phyloP scores from a whole-genome alignment of 2,797 vertebrate genomes.

The Cossypha niveicapilla region DNA sequence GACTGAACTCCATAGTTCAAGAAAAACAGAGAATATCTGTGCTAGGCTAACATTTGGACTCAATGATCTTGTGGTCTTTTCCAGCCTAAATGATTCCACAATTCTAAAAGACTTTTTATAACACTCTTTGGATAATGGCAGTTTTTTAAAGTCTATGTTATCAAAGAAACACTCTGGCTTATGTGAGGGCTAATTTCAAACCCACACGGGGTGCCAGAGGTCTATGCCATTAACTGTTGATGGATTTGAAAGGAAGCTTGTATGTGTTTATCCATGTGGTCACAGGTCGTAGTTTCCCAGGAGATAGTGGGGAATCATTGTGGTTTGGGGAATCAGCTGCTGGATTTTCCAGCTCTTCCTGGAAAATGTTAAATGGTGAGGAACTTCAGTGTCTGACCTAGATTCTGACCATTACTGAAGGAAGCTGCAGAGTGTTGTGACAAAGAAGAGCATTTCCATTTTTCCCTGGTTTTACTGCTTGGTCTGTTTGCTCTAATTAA shows the following conservation, averaged over 20 bases:
- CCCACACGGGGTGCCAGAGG: fast-evolving
- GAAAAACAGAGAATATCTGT: background rate
- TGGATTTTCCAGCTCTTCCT: background rate
- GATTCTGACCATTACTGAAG: background rate
- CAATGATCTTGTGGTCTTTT: background rate
- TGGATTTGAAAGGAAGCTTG: background rate
- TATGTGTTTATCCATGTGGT: background rate
- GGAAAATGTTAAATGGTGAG: background rate
- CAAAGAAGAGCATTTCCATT: background rate
- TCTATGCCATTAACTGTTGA: background rate
- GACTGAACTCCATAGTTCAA: background rate
- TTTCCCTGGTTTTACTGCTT: background rate
- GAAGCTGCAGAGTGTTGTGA: background rate
- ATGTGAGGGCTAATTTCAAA: background rate
- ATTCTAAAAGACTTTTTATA: background rate
- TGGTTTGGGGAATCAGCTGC: background rate
- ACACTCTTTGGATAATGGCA: background rate
- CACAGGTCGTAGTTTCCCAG: fast-evolving
- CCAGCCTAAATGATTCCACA: background rate
- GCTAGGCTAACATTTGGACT: background rate
- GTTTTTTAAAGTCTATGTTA: background rate
- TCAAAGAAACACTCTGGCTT: background rate
- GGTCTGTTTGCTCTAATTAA: background rate
- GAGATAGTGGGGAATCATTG: fast-evolving
- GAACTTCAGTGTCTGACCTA: background rate